Evolutionary conservation across 2,113 vertebrate genomes (phyloP).

Genomic region (Gasterosteus nipponicus): DNA sequence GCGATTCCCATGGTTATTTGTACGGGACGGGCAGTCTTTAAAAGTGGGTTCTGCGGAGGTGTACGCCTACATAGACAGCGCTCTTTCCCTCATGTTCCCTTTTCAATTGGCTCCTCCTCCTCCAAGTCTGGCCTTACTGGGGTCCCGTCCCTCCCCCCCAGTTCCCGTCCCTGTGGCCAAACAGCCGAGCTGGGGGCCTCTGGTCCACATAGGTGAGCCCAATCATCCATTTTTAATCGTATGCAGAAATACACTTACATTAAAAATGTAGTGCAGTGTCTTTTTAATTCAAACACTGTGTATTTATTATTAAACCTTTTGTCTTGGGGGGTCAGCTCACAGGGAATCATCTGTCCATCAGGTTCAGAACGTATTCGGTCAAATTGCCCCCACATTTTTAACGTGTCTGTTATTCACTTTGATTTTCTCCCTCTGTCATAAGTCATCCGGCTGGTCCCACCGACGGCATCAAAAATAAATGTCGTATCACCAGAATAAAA

Average conservation of each 20-base stretch:
- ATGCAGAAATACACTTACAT: slow-evolving; percentile 85
- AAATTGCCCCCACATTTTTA: slow-evolving; percentile 61
- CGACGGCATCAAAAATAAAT: slow-evolving; percentile 57
- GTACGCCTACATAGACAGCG: slow-evolving; percentile 53
- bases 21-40: slow-evolving; percentile 67
- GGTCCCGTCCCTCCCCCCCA: neutral
- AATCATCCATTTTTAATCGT: slow-evolving; percentile 84
- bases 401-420: slow-evolving; percentile 73
- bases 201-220: slow-evolving; percentile 57
- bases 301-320: slow-evolving; percentile 85
- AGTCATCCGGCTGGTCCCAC: slow-evolving; percentile 43
- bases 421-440: slow-evolving; percentile 67
- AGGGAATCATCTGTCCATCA: slow-evolving; percentile 77
- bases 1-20: slow-evolving; percentile 68
- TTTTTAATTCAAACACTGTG: slow-evolving; percentile 82
- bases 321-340: slow-evolving; percentile 81
- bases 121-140: slow-evolving; percentile 36
- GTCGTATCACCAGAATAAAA: slow-evolving; percentile 51
- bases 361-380: slow-evolving; percentile 42
- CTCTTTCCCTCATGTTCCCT: slow-evolving; percentile 15
- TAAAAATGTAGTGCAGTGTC: slow-evolving; percentile 82
- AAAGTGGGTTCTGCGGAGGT: slow-evolving; percentile 56
- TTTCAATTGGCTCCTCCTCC: slow-evolving; percentile 15
- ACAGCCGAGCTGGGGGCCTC: slow-evolving; percentile 48
- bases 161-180: slow-evolving; percentile 48